Evolutionary conservation across 2,888 invertebrate species (phyloP).

Genomic region (Synergus japonicus): DNA sequence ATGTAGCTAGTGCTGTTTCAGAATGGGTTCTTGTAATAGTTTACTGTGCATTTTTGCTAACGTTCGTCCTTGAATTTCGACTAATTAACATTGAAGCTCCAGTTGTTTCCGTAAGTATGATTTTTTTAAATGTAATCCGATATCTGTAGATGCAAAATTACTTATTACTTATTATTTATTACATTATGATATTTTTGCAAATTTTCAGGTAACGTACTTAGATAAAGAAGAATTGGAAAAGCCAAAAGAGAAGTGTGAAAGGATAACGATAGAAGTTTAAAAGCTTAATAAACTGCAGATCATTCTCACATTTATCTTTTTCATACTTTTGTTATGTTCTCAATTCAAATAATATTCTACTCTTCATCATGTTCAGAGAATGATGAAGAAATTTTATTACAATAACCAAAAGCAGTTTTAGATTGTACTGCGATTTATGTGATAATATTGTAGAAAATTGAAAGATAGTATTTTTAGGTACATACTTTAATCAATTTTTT

Average conservation of each 20-base stretch:
- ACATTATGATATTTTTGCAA: background rate
- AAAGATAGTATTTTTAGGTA: background rate
- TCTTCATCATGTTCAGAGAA: background rate
- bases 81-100: constrained; percentile 65
- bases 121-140: too few relatives aligned
- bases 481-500: background rate
- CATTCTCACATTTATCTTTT: background rate
- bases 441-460: background rate
- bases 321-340: background rate
- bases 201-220: constrained; percentile 63
- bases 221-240: constrained; percentile 56
- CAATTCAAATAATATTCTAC: background rate
- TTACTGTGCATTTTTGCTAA: constrained; percentile 78
- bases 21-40: constrained; percentile 80
- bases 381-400: background rate
- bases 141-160: too few relatives aligned
- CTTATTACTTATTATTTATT: too few relatives aligned
- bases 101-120: constrained; percentile 60
- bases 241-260: constrained; percentile 48
- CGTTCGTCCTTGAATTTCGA: constrained; percentile 79
- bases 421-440: background rate
- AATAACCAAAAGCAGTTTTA: background rate
- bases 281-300: background rate
- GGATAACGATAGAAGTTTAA: constrained; percentile 51
- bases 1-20: constrained; percentile 78